Conservation (phyloP, 1,140 invertebrate species). For the Bombus turneri region DNA sequence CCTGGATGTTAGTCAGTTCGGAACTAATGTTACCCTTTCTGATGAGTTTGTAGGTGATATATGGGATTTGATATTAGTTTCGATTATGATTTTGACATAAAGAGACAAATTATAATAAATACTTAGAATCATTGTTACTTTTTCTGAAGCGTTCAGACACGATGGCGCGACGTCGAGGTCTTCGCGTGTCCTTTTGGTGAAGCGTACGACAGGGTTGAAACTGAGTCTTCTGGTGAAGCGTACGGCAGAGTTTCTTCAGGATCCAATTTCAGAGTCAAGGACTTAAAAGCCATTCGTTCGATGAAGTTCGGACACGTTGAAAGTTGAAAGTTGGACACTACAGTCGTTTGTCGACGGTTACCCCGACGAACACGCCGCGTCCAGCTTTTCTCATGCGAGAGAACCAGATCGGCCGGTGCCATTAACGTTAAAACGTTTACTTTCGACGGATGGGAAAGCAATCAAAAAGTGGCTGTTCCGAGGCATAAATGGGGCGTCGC, state of each 20-base stretch:
- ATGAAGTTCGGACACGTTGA: conserved; percentile 62
- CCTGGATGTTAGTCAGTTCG: too few relatives aligned
- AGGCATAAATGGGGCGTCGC: not conserved
- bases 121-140: not conserved
- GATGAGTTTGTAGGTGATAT: too few relatives aligned
- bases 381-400: conserved; percentile 16
- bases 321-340: conserved; percentile 43
- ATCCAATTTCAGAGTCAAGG: conserved; percentile 52
- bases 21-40: too few relatives aligned
- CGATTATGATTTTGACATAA: too few relatives aligned
- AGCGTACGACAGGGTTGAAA: not conserved
- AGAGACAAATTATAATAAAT: too few relatives aligned
- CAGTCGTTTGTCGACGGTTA: conserved; percentile 12
- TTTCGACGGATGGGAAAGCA: conserved; percentile 7
- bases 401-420: not conserved
- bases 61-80: too few relatives aligned
- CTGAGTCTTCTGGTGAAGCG: not conserved
- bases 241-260: conserved; percentile 7
- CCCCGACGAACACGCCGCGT: not conserved
- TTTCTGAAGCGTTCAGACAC: not conserved
- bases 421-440: conserved; percentile 37
- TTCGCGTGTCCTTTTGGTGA: not conserved
- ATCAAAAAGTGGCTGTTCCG: conserved; percentile 18
- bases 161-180: too few relatives aligned
- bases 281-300: conserved; percentile 46